A percentile compares a stretch with the other conserved stretches of the same genome.
Evolutionary conservation across 2,888 invertebrate genomes (phyloP).

Genomic region (Eubasilissa splendida): DNA sequence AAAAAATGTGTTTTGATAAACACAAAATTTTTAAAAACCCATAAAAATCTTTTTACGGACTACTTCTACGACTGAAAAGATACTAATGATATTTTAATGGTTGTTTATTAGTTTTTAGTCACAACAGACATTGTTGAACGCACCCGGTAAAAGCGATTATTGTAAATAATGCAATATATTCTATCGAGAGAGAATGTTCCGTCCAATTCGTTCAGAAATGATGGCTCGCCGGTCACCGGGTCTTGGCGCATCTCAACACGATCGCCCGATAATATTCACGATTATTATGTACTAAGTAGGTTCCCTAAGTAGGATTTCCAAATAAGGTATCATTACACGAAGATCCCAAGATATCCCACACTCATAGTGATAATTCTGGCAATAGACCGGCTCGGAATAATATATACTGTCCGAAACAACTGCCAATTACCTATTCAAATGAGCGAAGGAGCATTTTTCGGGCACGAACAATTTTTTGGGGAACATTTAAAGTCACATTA

Average conservation of each 20-base stretch:
- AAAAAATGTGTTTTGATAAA: no score
- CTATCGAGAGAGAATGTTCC: no score
- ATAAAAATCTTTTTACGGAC: no score
- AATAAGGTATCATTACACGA: conserved; percentile 29
- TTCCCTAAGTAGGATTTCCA: conserved; percentile 24
- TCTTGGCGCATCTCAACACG: not conserved
- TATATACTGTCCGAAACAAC: conserved; percentile 42
- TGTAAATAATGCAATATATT: no score
- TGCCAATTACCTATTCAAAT: conserved; percentile 55
- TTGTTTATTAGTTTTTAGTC: no score
- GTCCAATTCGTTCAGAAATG: no score
- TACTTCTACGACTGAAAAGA: no score
- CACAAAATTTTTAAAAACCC: no score
- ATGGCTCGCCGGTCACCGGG: no score
- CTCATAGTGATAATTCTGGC: conserved; percentile 47
- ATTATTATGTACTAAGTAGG: conserved; percentile 26
- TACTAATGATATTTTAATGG: no score
- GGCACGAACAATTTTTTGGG: conserved; percentile 23
- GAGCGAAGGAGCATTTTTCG: conserved; percentile 13
- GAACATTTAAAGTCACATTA: conserved; percentile 52
- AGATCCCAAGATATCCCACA: conserved; percentile 40
- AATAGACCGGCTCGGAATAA: conserved; percentile 14
- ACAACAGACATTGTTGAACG: no score
- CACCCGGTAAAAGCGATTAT: no score
- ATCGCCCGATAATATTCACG: conserved; percentile 31